Conservation (phyloP, 2,113 vertebrate species). For the Lagenorhynchus albirostris region DNA sequence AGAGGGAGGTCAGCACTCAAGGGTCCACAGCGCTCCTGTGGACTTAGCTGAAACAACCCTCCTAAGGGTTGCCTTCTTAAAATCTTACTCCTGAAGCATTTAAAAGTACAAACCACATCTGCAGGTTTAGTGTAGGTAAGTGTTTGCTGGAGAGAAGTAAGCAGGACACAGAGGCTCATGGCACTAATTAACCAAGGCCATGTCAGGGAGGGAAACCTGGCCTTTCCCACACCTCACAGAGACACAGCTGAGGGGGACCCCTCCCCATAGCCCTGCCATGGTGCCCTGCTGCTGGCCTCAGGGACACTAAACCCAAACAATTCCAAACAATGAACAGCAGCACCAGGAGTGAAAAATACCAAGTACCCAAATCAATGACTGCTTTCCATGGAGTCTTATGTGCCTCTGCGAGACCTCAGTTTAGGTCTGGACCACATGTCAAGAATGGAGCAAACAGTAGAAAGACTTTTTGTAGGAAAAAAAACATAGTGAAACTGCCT, state of each 20-base stretch:
- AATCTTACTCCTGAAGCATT: neutral
- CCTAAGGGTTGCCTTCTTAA: neutral
- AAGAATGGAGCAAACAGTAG: neutral
- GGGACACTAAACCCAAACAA: neutral
- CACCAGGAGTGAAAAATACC: neutral
- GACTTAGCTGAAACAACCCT: neutral
- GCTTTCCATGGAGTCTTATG: neutral
- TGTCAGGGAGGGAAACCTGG: neutral
- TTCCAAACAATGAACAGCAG: neutral
- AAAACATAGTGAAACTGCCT: neutral
- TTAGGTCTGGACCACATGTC: neutral
- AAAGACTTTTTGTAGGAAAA: neutral
- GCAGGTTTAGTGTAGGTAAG: neutral
- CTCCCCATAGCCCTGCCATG: fast-evolving
- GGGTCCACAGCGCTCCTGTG: neutral
- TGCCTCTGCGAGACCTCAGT: neutral
- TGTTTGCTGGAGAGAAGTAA: neutral
- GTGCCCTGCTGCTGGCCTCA: neutral
- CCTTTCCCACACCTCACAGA: neutral
- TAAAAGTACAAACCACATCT: neutral
- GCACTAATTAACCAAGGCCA: neutral
- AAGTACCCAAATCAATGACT: neutral
- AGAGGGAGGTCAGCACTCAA: fast-evolving
- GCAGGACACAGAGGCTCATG: neutral
- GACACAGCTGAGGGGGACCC: neutral